These are phyloP conservation scores for Poliocrania exsul DNA, from an alignment of 2,797 vertebrate species.

Conservation along the genomic window DNA sequence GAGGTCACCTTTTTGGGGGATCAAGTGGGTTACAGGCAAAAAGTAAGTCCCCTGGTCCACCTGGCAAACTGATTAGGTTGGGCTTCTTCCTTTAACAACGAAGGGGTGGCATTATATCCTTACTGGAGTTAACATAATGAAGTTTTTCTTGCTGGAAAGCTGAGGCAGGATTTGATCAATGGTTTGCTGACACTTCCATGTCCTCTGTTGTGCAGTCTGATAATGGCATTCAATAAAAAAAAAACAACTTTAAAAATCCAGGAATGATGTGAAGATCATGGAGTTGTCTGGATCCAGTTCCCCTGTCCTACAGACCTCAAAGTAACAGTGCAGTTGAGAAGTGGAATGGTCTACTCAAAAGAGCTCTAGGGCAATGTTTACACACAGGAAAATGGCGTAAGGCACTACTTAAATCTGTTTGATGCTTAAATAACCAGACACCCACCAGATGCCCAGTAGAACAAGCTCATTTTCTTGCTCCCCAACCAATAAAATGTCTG, in stretches of 20 bases:
- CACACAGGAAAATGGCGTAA: background rate
- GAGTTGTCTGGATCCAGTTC: background rate
- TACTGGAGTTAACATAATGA: background rate
- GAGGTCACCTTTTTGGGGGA: background rate
- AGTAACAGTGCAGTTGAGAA: background rate
- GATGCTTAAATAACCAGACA: background rate
- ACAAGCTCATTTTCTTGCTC: background rate
- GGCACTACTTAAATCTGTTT: background rate
- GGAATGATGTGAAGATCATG: background rate
- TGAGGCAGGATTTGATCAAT: background rate
- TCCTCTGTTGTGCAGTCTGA: background rate
- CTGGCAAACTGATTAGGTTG: background rate
- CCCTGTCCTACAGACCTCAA: background rate
- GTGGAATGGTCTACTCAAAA: background rate
- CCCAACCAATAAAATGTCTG: background rate
- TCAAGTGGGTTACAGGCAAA: background rate
- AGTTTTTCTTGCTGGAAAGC: background rate
- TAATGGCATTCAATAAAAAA: background rate
- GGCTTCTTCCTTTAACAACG: background rate
- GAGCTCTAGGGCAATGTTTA: background rate
- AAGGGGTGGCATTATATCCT: fast-evolving
- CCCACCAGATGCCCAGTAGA: background rate
- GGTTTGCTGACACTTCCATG: background rate
- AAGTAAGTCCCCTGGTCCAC: background rate
- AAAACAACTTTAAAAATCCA: background rate